Evolutionary conservation across 2,888 invertebrate species (phyloP), one percentile per base, ranked within the genome.

Genomic region (Drosophila cyrtoloma): DNA sequence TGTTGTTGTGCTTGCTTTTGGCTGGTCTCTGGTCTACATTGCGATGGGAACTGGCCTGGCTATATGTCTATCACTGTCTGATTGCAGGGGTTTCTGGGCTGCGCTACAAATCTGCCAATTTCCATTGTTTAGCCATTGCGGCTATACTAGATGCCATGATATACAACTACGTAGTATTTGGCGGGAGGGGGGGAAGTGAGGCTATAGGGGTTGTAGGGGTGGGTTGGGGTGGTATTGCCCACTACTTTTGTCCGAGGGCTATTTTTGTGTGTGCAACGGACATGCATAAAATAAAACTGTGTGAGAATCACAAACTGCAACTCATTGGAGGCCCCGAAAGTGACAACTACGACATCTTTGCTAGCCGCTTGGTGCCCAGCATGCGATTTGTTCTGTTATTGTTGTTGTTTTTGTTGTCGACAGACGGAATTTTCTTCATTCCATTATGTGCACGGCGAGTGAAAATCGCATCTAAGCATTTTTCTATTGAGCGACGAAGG

Each of bases 351-450:
- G 84, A 79, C 80, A 80, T 79, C 79, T 79, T 70, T 70, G 79
- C 80, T 77, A 79, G 79, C 77, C 68, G 68, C 53, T 79, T 79
- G 76, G 74, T 81, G 87, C 81, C 84, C 86, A 84, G 84, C 88
- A 84, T 88, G 84, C 83, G 71, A 77, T 81, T 82, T 78, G 64
- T 52, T 66, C n/a, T 71, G 30, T 47, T 67, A 28, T n/a, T 74
- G 60, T 26, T 64, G 60, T 42, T 86, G 81, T 82, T 47, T 26
- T 47, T 80, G 84, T 73, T 88, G 79, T 68, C 79, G 84, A 80
- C 86, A 83, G 89, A 92, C 92, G 92, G 92, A 92, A 92, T 92
- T 92, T 92, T 92, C 89, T 92, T 92, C 92, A 92, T 92, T 92
- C 92, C 92, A 92, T 91, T 92, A 92, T 92, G 88, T 85, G 86